These are phyloP conservation scores for Papilio demoleus DNA, from an alignment of 2,888 invertebrate genomes.

Conservation along the genomic window DNA sequence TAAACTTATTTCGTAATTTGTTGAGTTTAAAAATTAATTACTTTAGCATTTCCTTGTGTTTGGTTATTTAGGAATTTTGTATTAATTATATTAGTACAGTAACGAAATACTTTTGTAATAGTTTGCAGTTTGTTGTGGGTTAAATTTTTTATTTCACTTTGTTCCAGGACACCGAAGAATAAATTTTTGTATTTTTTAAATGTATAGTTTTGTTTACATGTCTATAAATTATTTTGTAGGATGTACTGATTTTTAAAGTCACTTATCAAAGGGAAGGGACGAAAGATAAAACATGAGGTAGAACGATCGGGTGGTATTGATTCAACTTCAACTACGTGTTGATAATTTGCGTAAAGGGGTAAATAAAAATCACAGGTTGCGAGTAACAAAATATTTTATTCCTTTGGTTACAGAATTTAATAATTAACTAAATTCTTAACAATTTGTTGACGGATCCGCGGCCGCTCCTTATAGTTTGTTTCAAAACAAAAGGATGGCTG, in stretches of 20 bases:
- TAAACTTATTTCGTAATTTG: constrained; percentile 10
- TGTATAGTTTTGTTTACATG: not conserved
- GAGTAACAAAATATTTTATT: constrained; percentile 58
- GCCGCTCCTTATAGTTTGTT: constrained; percentile 51
- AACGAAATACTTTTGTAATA: not conserved
- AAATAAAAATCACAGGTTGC: constrained; percentile 45
- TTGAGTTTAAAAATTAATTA: not conserved
- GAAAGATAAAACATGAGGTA: no score
- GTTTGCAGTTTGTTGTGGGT: not conserved
- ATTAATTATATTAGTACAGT: not conserved
- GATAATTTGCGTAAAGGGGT: no score
- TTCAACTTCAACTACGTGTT: no score
- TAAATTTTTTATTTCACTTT: constrained; percentile 13
- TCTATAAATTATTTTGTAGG: not conserved
- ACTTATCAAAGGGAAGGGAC: no score
- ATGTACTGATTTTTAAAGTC: not conserved
- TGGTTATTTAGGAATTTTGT: not conserved
- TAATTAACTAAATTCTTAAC: constrained; percentile 70
- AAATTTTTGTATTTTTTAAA: constrained; percentile 12
- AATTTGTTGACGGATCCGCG: constrained; percentile 44
- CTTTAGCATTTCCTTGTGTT: not conserved
- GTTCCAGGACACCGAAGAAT: constrained; percentile 37
- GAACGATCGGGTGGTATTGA: no score
- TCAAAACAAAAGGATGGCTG: constrained; percentile 49
- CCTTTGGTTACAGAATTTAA: constrained; percentile 77